Base-by-base conservation (phyloP, 2,888 invertebrate genomes). In the Troglohyphantes excavatus region DNA sequence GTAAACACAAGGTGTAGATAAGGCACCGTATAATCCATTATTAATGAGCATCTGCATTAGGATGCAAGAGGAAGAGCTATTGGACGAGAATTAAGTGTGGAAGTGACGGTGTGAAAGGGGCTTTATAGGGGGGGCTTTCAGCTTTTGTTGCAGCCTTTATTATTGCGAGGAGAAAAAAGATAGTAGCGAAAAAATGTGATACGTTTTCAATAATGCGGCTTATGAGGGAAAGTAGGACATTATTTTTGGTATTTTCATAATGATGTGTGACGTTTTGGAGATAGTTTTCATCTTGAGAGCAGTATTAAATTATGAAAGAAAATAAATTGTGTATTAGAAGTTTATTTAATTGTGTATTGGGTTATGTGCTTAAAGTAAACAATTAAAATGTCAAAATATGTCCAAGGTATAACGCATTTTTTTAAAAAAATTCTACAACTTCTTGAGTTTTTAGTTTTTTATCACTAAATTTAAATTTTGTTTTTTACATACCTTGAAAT, bases 1-100 rank as follows among this genome's bases (percentile, higher is more conserved):
- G 83, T 83, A 83, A 83, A 83, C 83, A 83, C 73, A 65, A 83
- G 73, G 83, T 83, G 43, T 46, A 83, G 83, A 83, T 83, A 83
- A 83, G 83, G 59, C 61, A 61, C 65, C 43, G 65, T 83, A 83
- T 83, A 83, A 83, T 83, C 83, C 83, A 83, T 83, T 83, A 83
- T 83, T 83, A 83, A 83, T 83, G 83, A 83, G 73, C 46, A 43
- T 73, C n/a, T 83, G 21, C 83, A 83, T 83, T 73, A 83, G 83
- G 73, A 83, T 83, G 73, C 83, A 46, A 53, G 53, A 65, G 21
- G 63, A 67, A 72, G 72, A 65, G 39, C 43, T 61, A 23, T 27
- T 27, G 39, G 61, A 19, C 17, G 33, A 65, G 83, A 83, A 73
- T 83, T 65, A 73, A 83, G 61, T 43, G 39, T 46, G 65, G 27